Percentiles rank a stretch among this genome's conserved stretches.
Conservation (phyloP, 2,113 vertebrate species). For the Ivindomyrus marchei region DNA sequence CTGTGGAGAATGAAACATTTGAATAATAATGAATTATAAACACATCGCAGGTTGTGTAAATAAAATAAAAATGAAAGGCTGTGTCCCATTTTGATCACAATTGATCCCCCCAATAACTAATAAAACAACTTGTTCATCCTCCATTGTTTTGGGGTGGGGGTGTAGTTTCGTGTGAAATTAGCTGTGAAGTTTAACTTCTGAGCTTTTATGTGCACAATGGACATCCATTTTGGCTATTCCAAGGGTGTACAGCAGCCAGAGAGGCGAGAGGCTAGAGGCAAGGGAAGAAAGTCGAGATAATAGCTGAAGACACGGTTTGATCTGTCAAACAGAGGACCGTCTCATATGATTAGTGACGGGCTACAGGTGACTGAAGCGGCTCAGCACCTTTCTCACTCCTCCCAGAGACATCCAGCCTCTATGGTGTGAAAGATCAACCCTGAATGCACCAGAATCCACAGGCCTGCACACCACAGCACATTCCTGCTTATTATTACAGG, state of each 20-base stretch:
- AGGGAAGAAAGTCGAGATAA: neutral
- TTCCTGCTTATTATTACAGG: neutral
- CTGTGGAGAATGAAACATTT: neutral
- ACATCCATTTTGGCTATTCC: neutral
- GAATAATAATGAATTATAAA: too few relatives aligned
- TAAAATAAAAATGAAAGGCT: too few relatives aligned
- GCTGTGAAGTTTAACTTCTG: too few relatives aligned
- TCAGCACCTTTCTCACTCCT: neutral
- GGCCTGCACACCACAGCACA: neutral
- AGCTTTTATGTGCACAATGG: neutral
- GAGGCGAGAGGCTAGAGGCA: too few relatives aligned
- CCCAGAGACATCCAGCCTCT: neutral
- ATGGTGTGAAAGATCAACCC: neutral
- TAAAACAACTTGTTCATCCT: too few relatives aligned
- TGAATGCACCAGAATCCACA: neutral
- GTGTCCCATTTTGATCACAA: too few relatives aligned
- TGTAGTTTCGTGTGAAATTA: too few relatives aligned
- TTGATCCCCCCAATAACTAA: too few relatives aligned
- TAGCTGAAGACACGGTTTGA: neutral
- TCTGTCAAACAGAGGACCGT: neutral
- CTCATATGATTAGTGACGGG: neutral
- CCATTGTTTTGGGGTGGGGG: too few relatives aligned
- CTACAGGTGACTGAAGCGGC: neutral
- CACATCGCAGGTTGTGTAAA: too few relatives aligned
- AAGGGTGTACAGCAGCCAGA: neutral